Evolutionary conservation across 2,797 vertebrate genomes (phyloP).

Genomic region (Pristis pectinata): DNA sequence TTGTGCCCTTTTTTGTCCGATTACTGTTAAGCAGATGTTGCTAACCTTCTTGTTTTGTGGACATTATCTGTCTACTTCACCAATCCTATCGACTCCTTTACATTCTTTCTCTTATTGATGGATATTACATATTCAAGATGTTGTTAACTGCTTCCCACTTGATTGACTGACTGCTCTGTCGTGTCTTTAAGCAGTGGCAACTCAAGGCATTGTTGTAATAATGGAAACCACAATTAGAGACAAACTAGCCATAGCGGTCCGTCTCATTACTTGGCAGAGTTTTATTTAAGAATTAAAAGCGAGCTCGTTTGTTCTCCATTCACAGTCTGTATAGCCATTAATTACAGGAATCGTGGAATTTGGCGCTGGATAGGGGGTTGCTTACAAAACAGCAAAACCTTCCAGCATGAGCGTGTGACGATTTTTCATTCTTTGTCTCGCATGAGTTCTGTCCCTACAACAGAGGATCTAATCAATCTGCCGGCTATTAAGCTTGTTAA

Average conservation of each 20-base stretch:
- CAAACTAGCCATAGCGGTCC: slow-evolving; percentile 57
- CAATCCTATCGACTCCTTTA: not conserved
- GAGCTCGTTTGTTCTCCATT: slow-evolving; percentile 78
- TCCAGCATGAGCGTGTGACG: slow-evolving; percentile 72
- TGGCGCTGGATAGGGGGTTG: slow-evolving; percentile 51
- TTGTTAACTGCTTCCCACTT: slow-evolving; percentile 25
- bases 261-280: slow-evolving; percentile 60
- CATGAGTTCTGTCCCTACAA: slow-evolving; percentile 90
- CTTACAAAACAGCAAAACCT: slow-evolving; percentile 67
- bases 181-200: slow-evolving; percentile 29
- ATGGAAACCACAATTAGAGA: slow-evolving; percentile 64
- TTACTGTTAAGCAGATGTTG: slow-evolving; percentile 18
- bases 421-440: slow-evolving; percentile 92
- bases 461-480: slow-evolving; percentile 99
- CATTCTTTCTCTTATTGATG: not conserved
- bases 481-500: slow-evolving; percentile 99
- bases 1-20: not conserved
- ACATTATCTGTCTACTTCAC: not conserved
- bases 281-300: slow-evolving; percentile 76
- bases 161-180: slow-evolving; percentile 36
- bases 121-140: slow-evolving; percentile 34
- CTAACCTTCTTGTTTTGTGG: not conserved
- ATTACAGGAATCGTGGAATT: slow-evolving; percentile 71
- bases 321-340: slow-evolving; percentile 87
- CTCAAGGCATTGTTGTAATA: slow-evolving; percentile 59